phyloP scores from a whole-genome alignment of 2,113 vertebrate genomes.

The Gambusia holbrooki region DNA sequence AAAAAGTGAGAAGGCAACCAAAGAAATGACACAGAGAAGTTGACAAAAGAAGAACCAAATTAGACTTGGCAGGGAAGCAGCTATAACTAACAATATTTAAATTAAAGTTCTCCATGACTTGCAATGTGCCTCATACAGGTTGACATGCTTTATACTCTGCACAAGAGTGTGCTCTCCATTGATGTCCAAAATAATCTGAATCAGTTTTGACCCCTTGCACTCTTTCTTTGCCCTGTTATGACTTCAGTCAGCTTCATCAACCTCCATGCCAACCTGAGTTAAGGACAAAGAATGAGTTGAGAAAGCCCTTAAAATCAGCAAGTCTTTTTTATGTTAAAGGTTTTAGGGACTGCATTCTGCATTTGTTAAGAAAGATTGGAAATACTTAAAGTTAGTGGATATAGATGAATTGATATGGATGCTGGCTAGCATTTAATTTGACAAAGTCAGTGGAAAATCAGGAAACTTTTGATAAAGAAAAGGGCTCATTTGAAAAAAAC shows the following conservation, averaged over 20 bases:
- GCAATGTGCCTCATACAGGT: not conserved
- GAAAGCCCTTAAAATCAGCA: conserved; percentile 12
- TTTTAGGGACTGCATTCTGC: not conserved
- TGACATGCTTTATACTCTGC: not conserved
- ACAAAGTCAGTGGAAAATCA: conserved; percentile 13
- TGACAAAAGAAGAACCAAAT: not conserved
- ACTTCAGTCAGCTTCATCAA: not conserved
- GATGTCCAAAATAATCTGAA: conserved; percentile 19
- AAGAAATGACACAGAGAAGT: not conserved
- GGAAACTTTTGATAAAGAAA: not conserved
- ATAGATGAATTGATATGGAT: not conserved
- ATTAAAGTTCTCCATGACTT: conserved; percentile 10
- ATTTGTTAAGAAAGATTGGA: conserved; percentile 5
- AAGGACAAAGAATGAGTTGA: conserved; percentile 22
- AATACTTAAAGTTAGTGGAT: conserved; percentile 11
- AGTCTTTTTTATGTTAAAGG: not conserved
- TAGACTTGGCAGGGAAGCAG: not conserved
- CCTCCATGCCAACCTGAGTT: not conserved
- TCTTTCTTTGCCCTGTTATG: not conserved
- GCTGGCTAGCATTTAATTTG: not conserved
- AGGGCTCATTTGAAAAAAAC: no score
- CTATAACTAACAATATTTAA: conserved; percentile 1
- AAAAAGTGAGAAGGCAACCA: not conserved
- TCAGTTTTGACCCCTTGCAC: conserved; percentile 1
- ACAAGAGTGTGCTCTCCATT: conserved; percentile 17